Conservation (phyloP, 2,113 vertebrate genomes). For the Lycaon pictus region DNA sequence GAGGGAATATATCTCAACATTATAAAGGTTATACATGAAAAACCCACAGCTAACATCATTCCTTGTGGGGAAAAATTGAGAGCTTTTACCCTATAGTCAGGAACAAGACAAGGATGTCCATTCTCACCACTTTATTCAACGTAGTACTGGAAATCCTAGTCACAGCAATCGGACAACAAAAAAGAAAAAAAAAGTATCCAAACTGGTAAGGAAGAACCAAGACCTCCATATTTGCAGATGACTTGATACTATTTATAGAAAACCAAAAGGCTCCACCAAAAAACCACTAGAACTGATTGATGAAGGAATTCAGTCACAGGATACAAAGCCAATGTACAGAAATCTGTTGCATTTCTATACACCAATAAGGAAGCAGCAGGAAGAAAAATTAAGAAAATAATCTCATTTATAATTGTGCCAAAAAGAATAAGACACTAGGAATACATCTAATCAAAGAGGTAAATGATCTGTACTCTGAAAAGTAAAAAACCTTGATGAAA, state of each 20-base stretch:
- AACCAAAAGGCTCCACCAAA: not conserved
- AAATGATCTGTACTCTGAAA: too few species aligned
- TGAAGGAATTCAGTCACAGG: not conserved
- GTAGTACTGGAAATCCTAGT: not conserved
- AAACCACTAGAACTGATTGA: not conserved
- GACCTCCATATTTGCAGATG: not conserved
- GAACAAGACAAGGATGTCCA: not conserved
- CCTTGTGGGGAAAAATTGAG: not conserved
- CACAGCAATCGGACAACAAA: not conserved
- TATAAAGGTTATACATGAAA: not conserved
- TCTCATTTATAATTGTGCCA: not conserved
- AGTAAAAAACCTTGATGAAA: too few species aligned
- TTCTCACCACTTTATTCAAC: not conserved
- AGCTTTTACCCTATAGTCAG: not conserved
- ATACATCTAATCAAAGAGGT: too few species aligned
- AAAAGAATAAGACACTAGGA: not conserved
- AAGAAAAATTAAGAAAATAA: not conserved
- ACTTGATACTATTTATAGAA: not conserved
- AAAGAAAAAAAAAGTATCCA: not conserved
- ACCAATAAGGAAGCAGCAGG: not conserved
- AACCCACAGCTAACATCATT: not conserved
- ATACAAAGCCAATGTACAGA: not conserved
- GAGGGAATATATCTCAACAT: not conserved
- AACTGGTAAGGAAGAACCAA: not conserved
- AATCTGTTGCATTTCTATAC: not conserved